Conservation (phyloP, 2,888 invertebrate genomes). For the Cosmorhoe ocellata region DNA sequence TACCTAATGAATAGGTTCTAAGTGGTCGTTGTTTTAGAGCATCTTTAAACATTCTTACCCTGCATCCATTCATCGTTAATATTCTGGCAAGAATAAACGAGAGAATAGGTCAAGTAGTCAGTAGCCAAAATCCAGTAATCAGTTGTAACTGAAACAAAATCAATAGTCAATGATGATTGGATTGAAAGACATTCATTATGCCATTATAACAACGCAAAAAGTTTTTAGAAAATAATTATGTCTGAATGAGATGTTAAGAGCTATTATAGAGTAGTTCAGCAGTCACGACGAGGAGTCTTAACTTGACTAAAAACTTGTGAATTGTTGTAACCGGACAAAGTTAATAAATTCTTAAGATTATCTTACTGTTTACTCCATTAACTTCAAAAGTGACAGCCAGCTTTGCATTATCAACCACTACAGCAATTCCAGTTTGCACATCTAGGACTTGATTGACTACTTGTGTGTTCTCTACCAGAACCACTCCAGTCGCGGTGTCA, state of each 20-base stretch:
- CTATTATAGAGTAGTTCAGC: too few relatives aligned
- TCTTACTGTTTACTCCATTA: conserved; percentile 21
- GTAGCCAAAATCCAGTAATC: conserved; percentile 73
- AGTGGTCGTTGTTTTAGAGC: too few relatives aligned
- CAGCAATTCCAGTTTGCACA: conserved; percentile 54
- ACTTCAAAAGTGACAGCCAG: conserved; percentile 37
- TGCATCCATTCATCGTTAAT: conserved; percentile 54
- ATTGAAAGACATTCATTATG: too few relatives aligned
- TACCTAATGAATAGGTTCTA: too few relatives aligned
- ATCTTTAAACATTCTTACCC: conserved; percentile 40
- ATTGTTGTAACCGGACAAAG: too few relatives aligned
- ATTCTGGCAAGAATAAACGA: conserved; percentile 85
- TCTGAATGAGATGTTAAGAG: too few relatives aligned
- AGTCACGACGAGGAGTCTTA: too few relatives aligned
- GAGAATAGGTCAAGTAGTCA: conserved; percentile 83
- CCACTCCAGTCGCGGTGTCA: conserved; percentile 29
- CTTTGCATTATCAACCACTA: conserved; percentile 51
- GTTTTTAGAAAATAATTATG: too few relatives aligned
- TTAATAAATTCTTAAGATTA: too few relatives aligned
- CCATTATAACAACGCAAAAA: too few relatives aligned
- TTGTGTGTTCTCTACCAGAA: conserved; percentile 61
- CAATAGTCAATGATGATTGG: not conserved
- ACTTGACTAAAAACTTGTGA: too few relatives aligned
- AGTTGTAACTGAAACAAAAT: conserved; percentile 43
- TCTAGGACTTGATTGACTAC: conserved; percentile 55